These are phyloP conservation scores for Sebastes cheni DNA, from an alignment of 2,797 vertebrate genomes.

Conservation along the genomic window DNA sequence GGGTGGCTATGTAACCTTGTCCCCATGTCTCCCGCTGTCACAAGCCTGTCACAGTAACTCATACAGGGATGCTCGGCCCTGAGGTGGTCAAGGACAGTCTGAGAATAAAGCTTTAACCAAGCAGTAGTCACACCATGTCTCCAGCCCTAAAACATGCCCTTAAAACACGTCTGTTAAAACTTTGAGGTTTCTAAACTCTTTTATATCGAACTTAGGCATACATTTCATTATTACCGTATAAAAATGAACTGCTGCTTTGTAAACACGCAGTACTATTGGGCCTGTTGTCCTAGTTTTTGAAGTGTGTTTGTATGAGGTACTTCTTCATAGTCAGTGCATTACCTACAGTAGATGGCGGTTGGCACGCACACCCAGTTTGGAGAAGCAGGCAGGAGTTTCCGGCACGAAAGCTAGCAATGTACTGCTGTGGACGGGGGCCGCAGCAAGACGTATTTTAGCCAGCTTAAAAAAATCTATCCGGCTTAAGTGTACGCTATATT, in stretches of 20 bases:
- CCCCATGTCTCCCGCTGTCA: constrained; percentile 74
- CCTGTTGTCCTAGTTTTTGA: not conserved
- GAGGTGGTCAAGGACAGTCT: constrained; percentile 75
- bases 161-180: constrained; percentile 2
- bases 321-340: not conserved
- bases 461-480: not conserved
- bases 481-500: not conserved
- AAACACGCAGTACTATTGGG: not conserved
- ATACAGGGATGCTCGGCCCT: constrained; percentile 68
- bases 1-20: constrained; percentile 78
- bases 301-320: not conserved
- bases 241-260: not conserved
- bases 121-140: constrained; percentile 44
- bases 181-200: not conserved
- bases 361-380: not conserved
- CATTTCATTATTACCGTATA: not conserved
- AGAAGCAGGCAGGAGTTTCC: not conserved
- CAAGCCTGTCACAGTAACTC: constrained; percentile 80
- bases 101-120: constrained; percentile 59
- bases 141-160: constrained; percentile 6
- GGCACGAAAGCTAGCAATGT: not conserved
- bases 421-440: not conserved
- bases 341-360: not conserved
- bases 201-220: not conserved
- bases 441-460: not conserved